Conservation (phyloP, 2,888 invertebrate species). For the Dendrolimus houi region DNA sequence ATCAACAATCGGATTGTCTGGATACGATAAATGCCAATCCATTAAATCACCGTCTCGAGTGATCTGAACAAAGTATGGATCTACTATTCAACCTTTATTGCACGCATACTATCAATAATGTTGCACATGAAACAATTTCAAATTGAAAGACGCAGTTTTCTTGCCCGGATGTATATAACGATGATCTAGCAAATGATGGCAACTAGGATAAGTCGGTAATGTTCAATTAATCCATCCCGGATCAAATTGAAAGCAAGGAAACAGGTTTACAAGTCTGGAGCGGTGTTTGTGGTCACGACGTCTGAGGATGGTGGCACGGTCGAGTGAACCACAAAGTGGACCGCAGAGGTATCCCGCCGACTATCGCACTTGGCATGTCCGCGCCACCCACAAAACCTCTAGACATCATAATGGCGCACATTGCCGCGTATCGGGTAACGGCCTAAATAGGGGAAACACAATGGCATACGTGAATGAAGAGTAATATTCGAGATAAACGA, state of each 20-base stretch:
- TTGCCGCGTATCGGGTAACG: constrained; percentile 41
- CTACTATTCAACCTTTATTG: background rate
- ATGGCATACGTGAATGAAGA: constrained; percentile 44
- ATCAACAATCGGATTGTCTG: constrained; percentile 10
- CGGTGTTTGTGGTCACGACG: constrained; percentile 59
- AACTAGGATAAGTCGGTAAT: constrained; percentile 6
- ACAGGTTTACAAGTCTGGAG: constrained; percentile 51
- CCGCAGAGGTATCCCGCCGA: constrained; percentile 31
- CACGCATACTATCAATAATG: constrained; percentile 3
- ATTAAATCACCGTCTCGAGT: background rate
- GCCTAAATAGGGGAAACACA: constrained; percentile 42
- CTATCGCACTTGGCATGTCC: constrained; percentile 14
- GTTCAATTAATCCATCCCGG: constrained; percentile 15
- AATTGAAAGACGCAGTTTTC: background rate
- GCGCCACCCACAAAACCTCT: constrained; percentile 35
- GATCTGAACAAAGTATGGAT: background rate
- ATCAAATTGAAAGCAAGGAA: constrained; percentile 31
- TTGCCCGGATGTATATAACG: constrained; percentile 5
- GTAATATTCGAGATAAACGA: constrained; percentile 40
- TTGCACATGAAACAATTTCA: constrained; percentile 3
- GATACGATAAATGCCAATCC: background rate
- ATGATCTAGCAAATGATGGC: constrained; percentile 6
- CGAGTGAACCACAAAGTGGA: constrained; percentile 53
- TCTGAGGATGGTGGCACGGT: constrained; percentile 44
- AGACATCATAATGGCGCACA: constrained; percentile 28